Conservation (phyloP, 35 echinoderm and acorn worm species). For the Anneissia japonica region DNA sequence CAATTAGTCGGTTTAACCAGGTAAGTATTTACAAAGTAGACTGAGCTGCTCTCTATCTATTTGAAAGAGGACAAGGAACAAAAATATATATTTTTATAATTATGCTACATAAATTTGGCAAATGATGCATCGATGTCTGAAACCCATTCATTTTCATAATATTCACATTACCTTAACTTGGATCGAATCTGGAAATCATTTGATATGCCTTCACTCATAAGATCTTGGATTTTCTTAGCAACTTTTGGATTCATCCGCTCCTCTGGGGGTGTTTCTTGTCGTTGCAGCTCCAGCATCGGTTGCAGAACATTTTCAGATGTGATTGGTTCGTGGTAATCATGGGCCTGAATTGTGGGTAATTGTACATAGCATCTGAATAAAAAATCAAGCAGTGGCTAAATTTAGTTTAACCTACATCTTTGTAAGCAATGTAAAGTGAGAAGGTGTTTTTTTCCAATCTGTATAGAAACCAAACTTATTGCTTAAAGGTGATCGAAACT, state of each 20-base stretch:
- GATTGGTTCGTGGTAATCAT: constrained; percentile 35
- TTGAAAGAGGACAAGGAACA: too few species aligned
- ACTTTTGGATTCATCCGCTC: constrained; percentile 10
- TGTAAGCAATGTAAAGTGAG: not conserved
- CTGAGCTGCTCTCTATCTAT: too few species aligned
- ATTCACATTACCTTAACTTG: constrained; percentile 42
- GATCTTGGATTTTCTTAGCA: constrained; percentile 29
- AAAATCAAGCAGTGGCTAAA: not conserved
- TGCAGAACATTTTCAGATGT: not conserved
- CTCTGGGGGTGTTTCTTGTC: not conserved
- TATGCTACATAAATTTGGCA: too few species aligned
- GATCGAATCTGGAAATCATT: constrained; percentile 34
- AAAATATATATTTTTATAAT: too few species aligned
- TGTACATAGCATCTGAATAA: constrained; percentile 46
- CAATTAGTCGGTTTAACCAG: too few species aligned
- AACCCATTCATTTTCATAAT: too few species aligned
- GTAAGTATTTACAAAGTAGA: too few species aligned
- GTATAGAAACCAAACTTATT: not conserved
- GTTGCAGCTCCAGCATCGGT: not conserved
- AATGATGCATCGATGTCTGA: too few species aligned
- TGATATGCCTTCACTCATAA: constrained; percentile 27
- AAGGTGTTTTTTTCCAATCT: not conserved
- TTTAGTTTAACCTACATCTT: not conserved
- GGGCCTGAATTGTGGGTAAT: constrained; percentile 36
- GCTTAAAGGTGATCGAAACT: not conserved